These are phyloP conservation scores for Lithophane socia DNA, from an alignment of 2,888 invertebrate species.

Conservation along the genomic window DNA sequence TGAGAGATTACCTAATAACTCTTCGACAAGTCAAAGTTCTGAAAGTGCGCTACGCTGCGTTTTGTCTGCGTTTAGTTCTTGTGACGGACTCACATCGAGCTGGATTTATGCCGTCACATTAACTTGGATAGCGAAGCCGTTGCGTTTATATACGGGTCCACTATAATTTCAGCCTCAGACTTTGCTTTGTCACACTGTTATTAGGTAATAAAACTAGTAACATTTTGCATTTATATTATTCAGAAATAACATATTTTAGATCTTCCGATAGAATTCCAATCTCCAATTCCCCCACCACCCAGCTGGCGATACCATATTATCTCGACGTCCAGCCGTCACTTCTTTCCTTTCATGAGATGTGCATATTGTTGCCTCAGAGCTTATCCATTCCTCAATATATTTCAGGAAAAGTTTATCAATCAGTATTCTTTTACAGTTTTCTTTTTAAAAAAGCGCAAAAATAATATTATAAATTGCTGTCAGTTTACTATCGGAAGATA, in stretches of 20 bases:
- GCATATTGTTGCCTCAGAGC: constrained; percentile 10
- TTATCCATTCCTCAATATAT: background rate
- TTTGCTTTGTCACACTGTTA: constrained; percentile 53
- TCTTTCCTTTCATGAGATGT: background rate
- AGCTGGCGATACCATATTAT: constrained; percentile 2
- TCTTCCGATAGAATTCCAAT: constrained; percentile 51
- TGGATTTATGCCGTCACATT: constrained; percentile 26
- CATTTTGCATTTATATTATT: constrained; percentile 39
- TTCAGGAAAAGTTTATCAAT: background rate
- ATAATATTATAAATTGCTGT: constrained; percentile 4
- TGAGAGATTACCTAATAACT: constrained; percentile 54
- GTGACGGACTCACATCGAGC: constrained; percentile 13
- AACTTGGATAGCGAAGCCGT: constrained; percentile 4
- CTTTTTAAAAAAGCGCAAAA: background rate
- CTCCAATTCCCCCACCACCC: constrained; percentile 17
- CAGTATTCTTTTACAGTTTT: background rate
- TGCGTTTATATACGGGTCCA: background rate
- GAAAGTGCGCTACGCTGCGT: background rate
- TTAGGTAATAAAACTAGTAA: constrained; percentile 50
- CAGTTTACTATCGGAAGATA: constrained; percentile 54
- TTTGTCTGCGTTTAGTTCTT: constrained; percentile 21
- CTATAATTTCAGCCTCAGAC: background rate
- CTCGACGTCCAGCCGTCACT: background rate
- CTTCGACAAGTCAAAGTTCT: constrained; percentile 41
- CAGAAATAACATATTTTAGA: constrained; percentile 11